Base-by-base conservation (phyloP, 2,888 invertebrate species). In the Allygus modestus region DNA sequence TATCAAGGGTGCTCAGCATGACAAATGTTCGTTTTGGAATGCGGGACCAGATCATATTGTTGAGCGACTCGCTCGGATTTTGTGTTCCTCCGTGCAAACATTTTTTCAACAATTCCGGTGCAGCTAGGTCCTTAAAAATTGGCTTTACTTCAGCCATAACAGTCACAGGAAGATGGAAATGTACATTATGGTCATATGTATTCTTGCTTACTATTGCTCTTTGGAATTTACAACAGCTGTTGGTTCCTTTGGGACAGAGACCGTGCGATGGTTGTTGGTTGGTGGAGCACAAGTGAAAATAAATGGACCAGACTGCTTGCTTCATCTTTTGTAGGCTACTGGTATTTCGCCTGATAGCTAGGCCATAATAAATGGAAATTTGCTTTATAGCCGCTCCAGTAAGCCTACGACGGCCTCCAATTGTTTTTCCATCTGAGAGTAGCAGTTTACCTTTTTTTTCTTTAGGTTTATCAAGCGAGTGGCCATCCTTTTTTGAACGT, bases 351-450 rank as follows among this genome's bases (percentile, higher is more conserved):
- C 54, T 46, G 4, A 54, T 20, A 11, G 23, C 54, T 7, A 23
- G 20, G 2, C 88, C 87, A 83, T 88, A 88, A 83, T 86, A 88
- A 20, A 71, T 81, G 28, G 86, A 87, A 51, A 89, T 54, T 84
- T 87, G 82, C 31, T 87, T 84, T 37, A 89, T 87, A 17, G 86
- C 33, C 71, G 84, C 84, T n/a, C 87, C 87, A 9, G 86, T 87
- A 26, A 89, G 79, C 69, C 87, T 86, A 0, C 85, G 86, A 86
- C 84, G 85, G 20, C 86, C 87, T 71, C 84, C 83, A n/a, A 86
- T 73, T 28, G 84, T 86, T 69, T 84, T 82, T 71, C 83, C 83
- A 33, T 83, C 81, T 79, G 28, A 37, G 31, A 69, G 33, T 37
- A n/a, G 7, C 28, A 20, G 5, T 31, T 83, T 83, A 15, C 20